These are phyloP conservation scores for Trinectes maculatus DNA, from an alignment of 2,113 vertebrate genomes.

Conservation along the genomic window DNA sequence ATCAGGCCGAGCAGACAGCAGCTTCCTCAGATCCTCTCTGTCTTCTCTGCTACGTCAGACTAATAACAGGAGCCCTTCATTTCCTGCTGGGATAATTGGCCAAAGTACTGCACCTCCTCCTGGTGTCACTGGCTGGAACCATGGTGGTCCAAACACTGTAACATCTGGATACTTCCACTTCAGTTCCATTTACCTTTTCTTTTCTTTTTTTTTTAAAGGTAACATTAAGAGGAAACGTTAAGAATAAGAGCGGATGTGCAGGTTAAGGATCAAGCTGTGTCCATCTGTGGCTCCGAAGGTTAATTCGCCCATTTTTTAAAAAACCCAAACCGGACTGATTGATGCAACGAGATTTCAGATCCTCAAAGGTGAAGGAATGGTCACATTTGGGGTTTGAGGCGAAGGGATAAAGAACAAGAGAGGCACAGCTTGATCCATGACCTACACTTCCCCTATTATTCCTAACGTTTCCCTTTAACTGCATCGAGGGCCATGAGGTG, in stretches of 20 bases:
- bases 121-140: conserved; percentile 6
- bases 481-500: not conserved
- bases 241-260: not conserved
- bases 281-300: not conserved
- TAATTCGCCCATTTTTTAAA: not conserved
- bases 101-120: conserved; percentile 34
- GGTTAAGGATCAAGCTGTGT: conserved; percentile 3
- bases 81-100: conserved; percentile 46
- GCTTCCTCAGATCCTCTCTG: not conserved
- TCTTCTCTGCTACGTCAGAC: conserved; percentile 12
- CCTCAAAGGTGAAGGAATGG: not conserved
- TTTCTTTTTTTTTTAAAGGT: not conserved
- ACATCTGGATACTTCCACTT: conserved; percentile 38
- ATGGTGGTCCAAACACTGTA: conserved; percentile 18
- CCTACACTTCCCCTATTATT: not conserved
- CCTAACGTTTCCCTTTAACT: not conserved
- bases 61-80: conserved; percentile 24
- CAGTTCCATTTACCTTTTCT: not conserved
- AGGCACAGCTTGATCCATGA: not conserved
- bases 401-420: too few species aligned
- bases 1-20: conserved; percentile 16
- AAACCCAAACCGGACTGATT: not conserved
- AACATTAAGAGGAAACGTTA: not conserved
- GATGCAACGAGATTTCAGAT: not conserved
- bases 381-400: too few species aligned